Conservation (phyloP, 2,113 vertebrate species). For the Mungos mungo region DNA sequence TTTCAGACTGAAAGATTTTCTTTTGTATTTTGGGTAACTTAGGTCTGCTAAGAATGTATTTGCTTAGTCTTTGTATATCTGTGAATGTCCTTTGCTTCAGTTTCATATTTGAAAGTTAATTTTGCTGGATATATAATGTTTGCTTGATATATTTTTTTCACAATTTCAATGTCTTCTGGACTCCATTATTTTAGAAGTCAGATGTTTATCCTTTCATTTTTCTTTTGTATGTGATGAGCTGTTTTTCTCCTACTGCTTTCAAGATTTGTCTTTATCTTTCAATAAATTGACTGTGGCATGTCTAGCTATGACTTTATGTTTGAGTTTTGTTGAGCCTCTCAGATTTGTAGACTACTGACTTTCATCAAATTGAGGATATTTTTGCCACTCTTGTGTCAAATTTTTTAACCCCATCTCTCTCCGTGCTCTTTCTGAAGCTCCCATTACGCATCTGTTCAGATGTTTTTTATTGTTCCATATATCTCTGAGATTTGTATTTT, state of each 20-base stretch:
- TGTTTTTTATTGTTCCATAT: background rate
- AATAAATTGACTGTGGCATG: background rate
- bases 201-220: background rate
- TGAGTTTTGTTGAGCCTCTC: background rate
- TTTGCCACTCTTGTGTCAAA: background rate
- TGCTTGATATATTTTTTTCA: background rate
- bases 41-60: background rate
- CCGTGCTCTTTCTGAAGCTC: background rate
- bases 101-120: background rate
- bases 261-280: background rate
- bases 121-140: background rate
- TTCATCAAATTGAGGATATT: background rate
- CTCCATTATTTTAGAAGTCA: background rate
- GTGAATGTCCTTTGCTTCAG: background rate
- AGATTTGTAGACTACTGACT: background rate
- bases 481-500: background rate
- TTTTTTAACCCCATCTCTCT: background rate
- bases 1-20: background rate
- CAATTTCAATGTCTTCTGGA: background rate
- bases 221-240: background rate
- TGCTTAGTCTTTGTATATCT: background rate
- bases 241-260: background rate
- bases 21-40: slow-evolving; percentile 35
- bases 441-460: background rate
- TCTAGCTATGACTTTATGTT: background rate